Evolutionary conservation across 2,888 invertebrate species (phyloP).

Genomic region (Monochamus alternatus): DNA sequence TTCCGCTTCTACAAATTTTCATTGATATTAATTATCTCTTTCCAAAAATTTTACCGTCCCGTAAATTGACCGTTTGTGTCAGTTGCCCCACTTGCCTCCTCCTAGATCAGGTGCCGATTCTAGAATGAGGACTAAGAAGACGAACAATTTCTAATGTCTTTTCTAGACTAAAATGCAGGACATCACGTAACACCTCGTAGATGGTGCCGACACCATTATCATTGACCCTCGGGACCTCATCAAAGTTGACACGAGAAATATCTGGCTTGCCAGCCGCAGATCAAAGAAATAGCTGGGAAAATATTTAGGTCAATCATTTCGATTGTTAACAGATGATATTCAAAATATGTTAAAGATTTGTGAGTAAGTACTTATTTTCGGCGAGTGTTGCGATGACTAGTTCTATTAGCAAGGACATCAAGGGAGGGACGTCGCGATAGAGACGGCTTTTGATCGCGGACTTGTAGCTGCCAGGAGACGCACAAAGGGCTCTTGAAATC

Average conservation of each 20-base stretch:
- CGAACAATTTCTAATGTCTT: slow-evolving; percentile 1
- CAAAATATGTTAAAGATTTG: slow-evolving; percentile 5
- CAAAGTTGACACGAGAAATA: slow-evolving; percentile 28
- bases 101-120: too few species aligned
- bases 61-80: too few species aligned
- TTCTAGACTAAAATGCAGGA: neutral
- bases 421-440: neutral
- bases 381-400: neutral
- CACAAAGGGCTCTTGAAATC: too few species aligned
- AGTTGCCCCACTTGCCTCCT: too few species aligned
- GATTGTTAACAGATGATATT: slow-evolving; percentile 14
- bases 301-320: slow-evolving; percentile 33
- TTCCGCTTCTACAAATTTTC: too few species aligned
- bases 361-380: neutral
- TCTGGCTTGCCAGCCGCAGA: neutral
- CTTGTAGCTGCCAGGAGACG: too few species aligned
- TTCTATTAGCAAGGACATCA: neutral
- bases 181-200: slow-evolving; percentile 22
- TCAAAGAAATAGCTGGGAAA: slow-evolving; percentile 28
- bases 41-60: too few species aligned
- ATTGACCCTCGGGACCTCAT: slow-evolving; percentile 27
- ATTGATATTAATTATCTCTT: too few species aligned
- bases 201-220: slow-evolving; percentile 28
- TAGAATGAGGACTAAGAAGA: too few species aligned
- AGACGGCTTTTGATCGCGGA: too few species aligned